Percentiles rank a stretch among this genome's conserved stretches.
phyloP scores from a whole-genome alignment of 53 echinoderm and acorn worm species.

The Temnopleurus reevesii region DNA sequence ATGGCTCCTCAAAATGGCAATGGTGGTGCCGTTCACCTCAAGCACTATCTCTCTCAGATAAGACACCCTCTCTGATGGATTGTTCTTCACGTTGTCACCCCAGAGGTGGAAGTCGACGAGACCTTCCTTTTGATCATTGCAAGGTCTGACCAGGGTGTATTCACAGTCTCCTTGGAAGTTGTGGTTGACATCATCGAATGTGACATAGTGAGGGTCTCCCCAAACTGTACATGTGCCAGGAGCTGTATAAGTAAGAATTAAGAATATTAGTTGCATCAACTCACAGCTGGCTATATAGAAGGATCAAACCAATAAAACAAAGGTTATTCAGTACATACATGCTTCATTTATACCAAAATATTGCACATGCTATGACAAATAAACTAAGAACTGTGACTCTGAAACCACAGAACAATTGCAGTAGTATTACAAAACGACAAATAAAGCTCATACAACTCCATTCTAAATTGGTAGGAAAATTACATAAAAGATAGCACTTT shows the following conservation, averaged over 20 bases:
- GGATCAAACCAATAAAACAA: no score
- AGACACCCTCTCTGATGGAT: slow-evolving; percentile 60
- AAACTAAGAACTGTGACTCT: no score
- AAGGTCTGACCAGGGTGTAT: slow-evolving; percentile 72
- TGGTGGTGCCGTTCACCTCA: slow-evolving; percentile 50
- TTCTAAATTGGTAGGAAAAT: no score
- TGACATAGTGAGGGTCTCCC: slow-evolving; percentile 80
- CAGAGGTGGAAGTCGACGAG: slow-evolving; percentile 60
- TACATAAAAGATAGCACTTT: no score
- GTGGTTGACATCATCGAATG: slow-evolving; percentile 67
- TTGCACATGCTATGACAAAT: no score
- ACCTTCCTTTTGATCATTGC: background rate
- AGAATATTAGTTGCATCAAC: no score
- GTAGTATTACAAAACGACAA: no score
- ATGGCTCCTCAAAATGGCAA: background rate
- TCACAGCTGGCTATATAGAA: no score
- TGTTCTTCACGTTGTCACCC: slow-evolving; percentile 69
- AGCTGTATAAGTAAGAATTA: slow-evolving; percentile 47
- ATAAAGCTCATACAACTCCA: no score
- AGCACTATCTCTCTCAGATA: slow-evolving; percentile 48
- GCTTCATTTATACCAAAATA: no score
- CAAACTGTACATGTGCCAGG: slow-evolving; percentile 67
- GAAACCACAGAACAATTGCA: no score
- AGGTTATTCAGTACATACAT: no score
- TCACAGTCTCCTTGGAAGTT: slow-evolving; percentile 84